Evolutionary conservation across 2,888 invertebrate species (phyloP).

Genomic region (Bellardia pandia): DNA sequence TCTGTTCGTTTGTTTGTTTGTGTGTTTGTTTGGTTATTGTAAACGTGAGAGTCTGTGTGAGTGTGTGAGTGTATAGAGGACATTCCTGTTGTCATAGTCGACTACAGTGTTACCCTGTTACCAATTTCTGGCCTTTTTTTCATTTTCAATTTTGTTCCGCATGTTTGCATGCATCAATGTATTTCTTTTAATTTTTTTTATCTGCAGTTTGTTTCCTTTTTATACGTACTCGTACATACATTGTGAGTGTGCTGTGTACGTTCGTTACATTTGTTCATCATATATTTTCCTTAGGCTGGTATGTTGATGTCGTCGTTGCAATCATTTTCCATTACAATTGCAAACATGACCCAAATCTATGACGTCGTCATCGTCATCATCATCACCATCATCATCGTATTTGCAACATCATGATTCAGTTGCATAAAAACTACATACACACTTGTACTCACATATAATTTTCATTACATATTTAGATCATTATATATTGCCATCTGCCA

Average conservation of each 20-base stretch:
- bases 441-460: not conserved
- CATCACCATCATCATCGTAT: slow-evolving; percentile 27
- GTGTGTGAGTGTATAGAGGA: slow-evolving; percentile 2
- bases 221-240: not conserved
- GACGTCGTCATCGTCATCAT: slow-evolving; percentile 53
- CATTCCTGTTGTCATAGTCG: slow-evolving; percentile 56
- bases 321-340: slow-evolving; percentile 82
- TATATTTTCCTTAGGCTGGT: slow-evolving; percentile 58
- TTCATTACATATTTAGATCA: slow-evolving; percentile 29
- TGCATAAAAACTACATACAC: not conserved
- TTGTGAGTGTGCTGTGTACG: not conserved
- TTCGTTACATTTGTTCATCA: slow-evolving; percentile 48
- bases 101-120: slow-evolving; percentile 43
- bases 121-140: slow-evolving; percentile 1
- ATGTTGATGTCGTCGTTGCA: slow-evolving; percentile 76
- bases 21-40: slow-evolving; percentile 36
- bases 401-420: slow-evolving; percentile 43
- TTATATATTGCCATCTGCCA: slow-evolving; percentile 25
- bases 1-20: slow-evolving; percentile 27
- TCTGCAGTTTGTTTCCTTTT: not conserved
- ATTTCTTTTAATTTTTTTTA: slow-evolving; percentile 21
- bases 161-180: slow-evolving; percentile 45
- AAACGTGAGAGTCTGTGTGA: slow-evolving; percentile 7
- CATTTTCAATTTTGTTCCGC: slow-evolving; percentile 1
- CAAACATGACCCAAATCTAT: slow-evolving; percentile 82